Evolutionary conservation across 2,113 vertebrate species (phyloP), one percentile per base, ranked within the genome.

Genomic region (Hymenochirus boettgeri): DNA sequence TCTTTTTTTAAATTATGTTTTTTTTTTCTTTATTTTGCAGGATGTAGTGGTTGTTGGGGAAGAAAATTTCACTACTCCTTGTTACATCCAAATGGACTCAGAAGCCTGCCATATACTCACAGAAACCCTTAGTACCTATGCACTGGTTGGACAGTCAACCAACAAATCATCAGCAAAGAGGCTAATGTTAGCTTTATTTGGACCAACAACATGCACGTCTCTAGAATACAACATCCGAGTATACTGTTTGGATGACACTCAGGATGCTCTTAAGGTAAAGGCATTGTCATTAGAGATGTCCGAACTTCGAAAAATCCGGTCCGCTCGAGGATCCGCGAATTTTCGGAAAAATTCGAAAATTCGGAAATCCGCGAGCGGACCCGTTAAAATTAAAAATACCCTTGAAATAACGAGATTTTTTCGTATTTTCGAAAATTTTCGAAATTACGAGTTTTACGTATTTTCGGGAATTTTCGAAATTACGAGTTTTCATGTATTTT

Each of bases 71-170:
- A 96, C 92, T 13, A 96, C 94, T 1, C 93, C 93, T 0, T 97
- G 93, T 82, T 97, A 97, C 66, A 86, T 96, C 69, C 94, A 97
- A 79, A 78, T 97, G 88, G 92, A 97, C 18, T 75, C 77, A 1
- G 91, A 96, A 59, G 90, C 93, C n/a, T 95, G 94, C 79, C 94
- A 95, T 76, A 86, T 97, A 72, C 81, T 97, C 72, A 95, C 91
- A 2, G 94, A 97, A 83, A 93, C 85, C 15, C 90, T 96, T 55
- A 88, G 92, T 71, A 94, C 94, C 0, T 97, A 93, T 17, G 85
- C 93, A 66, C 81, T 97, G 78, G 92, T 93, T 22, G 95, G 95
- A 25, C 93, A 93, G 70, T 92, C 95, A 1, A 61, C 88, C 72
- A 88, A 86, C 82, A 93, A 93, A 77, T 89, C 90, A 2, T 93